These are phyloP conservation scores for Corbicula japonica DNA, from an alignment of 2,888 invertebrate species.

Conservation along the genomic window DNA sequence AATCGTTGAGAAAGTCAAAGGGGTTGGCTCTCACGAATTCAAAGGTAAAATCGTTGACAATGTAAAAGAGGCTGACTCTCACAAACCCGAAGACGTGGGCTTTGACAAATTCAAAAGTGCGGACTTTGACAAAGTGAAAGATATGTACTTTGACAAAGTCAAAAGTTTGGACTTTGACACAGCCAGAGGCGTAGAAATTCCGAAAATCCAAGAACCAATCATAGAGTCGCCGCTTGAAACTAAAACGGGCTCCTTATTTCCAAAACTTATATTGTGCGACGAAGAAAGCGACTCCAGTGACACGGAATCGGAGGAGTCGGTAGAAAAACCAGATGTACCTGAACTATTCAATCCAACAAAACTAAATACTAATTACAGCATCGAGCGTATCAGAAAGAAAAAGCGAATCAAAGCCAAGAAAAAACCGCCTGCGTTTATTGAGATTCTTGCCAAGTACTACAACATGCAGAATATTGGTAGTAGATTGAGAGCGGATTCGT, in stretches of 20 bases:
- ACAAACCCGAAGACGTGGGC: too few species aligned
- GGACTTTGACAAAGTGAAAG: too few species aligned
- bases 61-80: too few species aligned
- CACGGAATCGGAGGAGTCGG: constrained; percentile 12
- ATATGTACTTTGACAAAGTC: too few species aligned
- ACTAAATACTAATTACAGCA: constrained; percentile 52
- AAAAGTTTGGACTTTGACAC: constrained; percentile 1
- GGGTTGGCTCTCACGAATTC: too few species aligned
- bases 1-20: too few species aligned
- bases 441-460: constrained; percentile 69
- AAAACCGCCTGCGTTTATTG: constrained; percentile 65
- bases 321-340: background rate
- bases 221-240: too few species aligned
- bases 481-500: too few species aligned
- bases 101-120: too few species aligned
- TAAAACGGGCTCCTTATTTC: constrained; percentile 29
- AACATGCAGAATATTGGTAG: constrained; percentile 59
- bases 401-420: constrained; percentile 27
- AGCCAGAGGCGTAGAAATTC: too few species aligned
- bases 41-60: too few species aligned
- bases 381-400: constrained; percentile 57
- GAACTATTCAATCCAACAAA: constrained; percentile 47
- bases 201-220: too few species aligned
- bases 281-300: constrained; percentile 21
- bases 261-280: constrained; percentile 18